phyloP scores from a whole-genome alignment of 2,113 vertebrate species.

The Cyphomyrus plagiostoma region DNA sequence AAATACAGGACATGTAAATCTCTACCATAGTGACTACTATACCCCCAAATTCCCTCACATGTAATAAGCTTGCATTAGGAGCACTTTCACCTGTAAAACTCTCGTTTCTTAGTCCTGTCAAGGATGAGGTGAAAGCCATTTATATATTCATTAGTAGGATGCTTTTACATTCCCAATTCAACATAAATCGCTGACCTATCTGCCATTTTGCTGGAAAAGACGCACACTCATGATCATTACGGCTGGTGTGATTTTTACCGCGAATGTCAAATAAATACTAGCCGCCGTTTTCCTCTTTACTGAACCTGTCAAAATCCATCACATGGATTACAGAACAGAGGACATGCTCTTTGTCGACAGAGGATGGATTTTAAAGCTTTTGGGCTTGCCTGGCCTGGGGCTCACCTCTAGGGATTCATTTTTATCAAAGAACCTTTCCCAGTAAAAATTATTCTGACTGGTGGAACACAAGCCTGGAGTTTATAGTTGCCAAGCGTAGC shows the following conservation, averaged over 20 bases:
- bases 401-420: neutral
- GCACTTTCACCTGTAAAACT: neutral
- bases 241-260: neutral
- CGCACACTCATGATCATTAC: neutral
- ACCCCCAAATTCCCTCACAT: neutral
- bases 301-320: neutral
- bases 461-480: neutral
- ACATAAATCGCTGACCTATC: neutral
- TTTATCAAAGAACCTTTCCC: neutral
- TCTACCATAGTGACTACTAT: neutral
- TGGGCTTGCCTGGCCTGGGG: neutral
- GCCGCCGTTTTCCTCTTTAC: neutral
- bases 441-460: neutral
- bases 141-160: neutral
- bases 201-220: neutral
- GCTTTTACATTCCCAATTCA: neutral
- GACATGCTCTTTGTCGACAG: neutral
- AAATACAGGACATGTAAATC: neutral
- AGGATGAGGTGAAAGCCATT: neutral
- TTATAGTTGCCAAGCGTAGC: neutral
- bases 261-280: neutral
- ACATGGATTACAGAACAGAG: neutral
- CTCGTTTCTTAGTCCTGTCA: neutral
- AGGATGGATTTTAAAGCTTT: neutral
- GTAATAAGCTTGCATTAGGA: neutral